Conservation (phyloP, 2,113 vertebrate species). For the Solea solea region DNA sequence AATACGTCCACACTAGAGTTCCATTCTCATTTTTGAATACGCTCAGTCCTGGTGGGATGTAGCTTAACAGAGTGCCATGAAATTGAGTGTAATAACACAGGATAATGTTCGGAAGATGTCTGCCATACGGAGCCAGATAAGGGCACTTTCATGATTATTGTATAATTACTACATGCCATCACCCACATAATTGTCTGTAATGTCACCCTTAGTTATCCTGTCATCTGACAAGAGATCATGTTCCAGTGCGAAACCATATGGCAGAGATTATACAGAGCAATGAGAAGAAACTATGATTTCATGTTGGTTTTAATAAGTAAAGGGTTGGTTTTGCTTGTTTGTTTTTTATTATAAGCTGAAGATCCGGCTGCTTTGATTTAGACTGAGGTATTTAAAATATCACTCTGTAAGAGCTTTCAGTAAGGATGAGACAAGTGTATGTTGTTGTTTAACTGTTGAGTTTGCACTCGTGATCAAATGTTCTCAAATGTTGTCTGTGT, state of each 20-base stretch:
- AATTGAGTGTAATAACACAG: constrained; percentile 55
- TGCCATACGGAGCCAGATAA: constrained; percentile 40
- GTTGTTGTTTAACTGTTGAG: no score
- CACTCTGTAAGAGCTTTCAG: no score
- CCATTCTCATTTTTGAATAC: constrained; percentile 40
- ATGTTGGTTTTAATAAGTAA: constrained; percentile 17
- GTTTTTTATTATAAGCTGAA: neutral
- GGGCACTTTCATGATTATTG: constrained; percentile 33
- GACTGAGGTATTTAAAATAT: no score
- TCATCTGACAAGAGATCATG: constrained; percentile 42
- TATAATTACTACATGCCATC: constrained; percentile 41
- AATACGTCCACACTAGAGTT: constrained; percentile 32
- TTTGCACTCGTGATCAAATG: no score
- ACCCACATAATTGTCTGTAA: constrained; percentile 63
- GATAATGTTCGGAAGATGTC: constrained; percentile 34
- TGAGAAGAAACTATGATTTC: neutral
- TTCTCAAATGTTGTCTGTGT: neutral
- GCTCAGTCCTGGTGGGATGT: constrained; percentile 38
- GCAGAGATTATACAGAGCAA: neutral
- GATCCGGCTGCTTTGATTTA: constrained; percentile 10
- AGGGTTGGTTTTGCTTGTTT: neutral
- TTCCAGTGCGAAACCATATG: neutral
- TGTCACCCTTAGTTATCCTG: constrained; percentile 42
- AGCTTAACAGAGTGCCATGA: constrained; percentile 39
- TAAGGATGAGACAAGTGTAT: no score